Evolutionary conservation across 2,888 invertebrate species (phyloP), one percentile per base, ranked within the genome.

Genomic region (Cetonia aurata): DNA sequence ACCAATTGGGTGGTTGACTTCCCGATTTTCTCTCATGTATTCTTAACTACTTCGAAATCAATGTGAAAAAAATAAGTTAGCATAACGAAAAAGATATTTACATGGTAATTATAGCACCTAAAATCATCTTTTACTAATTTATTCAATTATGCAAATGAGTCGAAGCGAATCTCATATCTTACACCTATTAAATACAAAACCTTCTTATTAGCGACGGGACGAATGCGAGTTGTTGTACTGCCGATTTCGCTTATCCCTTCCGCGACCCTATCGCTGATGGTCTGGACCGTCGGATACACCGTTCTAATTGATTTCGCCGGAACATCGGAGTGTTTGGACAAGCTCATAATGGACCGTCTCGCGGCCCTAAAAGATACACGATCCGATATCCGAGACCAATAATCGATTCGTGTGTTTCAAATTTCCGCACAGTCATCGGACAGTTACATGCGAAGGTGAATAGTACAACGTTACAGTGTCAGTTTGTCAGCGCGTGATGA

Each of bases 331-430:
- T 81, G 81, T 81, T 81, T 81, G 74, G 81, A 80, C 80, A 80
- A 77, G 76, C 79, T 78, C 77, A 81, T 81, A 81, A 81, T 80
- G 77, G 78, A 76, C 79, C 74, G 78, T 80, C 80, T 80, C 80
- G 80, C 80, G 80, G 81, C 77, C 78, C 77, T 33, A 48, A 25
- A 25, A 78, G 81, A 81, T 81, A 82, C 80, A 81, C 80, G 80
- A 81, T 80, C 79, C 78, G 81, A 80, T 81, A 80, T 79, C 76
- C 76, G 76, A 77, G 62, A 48, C 48, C 56, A 80, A 80, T 81
- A 82, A 81, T 82, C 81, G 81, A 82, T 81, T 81, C 80, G 79
- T 80, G 80, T 62, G 62, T 62, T 62, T 62, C 48, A 17, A 62
- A 62, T 62, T 48, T 62, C 62, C 62, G 62, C 62, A 31, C 77